Conservation (phyloP, 2,113 vertebrate species). For the Heteronetta atricapilla region DNA sequence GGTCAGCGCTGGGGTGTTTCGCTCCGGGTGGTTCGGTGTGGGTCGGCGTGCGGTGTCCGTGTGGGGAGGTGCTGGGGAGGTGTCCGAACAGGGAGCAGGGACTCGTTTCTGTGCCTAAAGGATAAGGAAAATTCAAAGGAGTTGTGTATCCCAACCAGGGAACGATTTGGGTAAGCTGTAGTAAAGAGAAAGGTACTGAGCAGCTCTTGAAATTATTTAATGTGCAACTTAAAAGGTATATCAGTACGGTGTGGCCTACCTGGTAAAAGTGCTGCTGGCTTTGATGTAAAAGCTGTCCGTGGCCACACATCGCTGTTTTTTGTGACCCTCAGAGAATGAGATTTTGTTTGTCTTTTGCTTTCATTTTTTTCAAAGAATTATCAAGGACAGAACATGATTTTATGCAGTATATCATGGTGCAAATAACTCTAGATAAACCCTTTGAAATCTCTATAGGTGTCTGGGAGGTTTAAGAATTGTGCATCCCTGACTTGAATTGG, state of each 20-base stretch:
- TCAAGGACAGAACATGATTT: neutral
- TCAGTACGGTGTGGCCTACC: neutral
- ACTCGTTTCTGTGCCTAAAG: accelerated
- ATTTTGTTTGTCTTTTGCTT: neutral
- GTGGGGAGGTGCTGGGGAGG: neutral
- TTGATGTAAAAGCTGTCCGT: neutral
- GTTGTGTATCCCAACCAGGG: neutral
- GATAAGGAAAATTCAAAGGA: neutral
- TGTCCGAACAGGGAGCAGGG: neutral
- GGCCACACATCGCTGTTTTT: accelerated
- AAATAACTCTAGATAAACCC: neutral
- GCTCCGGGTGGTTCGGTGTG: neutral
- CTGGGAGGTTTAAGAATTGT: neutral
- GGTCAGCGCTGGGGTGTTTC: neutral
- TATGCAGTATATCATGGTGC: neutral
- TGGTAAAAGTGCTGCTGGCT: too few relatives aligned
- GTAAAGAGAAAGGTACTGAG: accelerated
- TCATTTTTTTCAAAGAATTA: neutral
- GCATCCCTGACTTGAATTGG: accelerated
- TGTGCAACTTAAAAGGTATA: neutral
- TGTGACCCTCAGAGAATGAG: neutral
- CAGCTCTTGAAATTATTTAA: neutral
- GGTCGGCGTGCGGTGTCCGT: neutral
- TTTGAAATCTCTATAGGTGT: neutral
- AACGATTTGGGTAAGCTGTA: neutral